These are phyloP conservation scores for Lamellibrachia luymesi DNA, from an alignment of 1,140 invertebrate genomes.

Conservation along the genomic window DNA sequence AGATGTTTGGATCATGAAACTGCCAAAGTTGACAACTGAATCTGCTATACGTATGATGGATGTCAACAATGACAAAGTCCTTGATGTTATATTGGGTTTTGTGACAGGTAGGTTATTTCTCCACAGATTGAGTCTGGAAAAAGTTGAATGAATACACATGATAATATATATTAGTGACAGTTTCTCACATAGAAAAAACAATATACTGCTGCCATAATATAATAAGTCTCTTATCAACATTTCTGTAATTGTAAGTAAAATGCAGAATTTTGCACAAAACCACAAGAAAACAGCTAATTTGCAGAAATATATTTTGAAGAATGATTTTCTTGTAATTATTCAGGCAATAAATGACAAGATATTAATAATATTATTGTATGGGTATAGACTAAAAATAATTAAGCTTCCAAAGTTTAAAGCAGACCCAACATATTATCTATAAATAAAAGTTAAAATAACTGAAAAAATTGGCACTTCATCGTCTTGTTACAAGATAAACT, in stretches of 20 bases:
- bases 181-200: neutral
- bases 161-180: neutral
- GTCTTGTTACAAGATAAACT: neutral
- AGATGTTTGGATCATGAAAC: slow-evolving; percentile 71
- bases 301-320: no score
- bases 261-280: neutral
- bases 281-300: slow-evolving; percentile 1
- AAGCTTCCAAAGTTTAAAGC: neutral
- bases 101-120: slow-evolving; percentile 67
- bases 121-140: neutral
- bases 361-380: neutral
- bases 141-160: neutral
- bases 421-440: neutral
- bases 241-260: neutral
- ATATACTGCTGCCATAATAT: neutral
- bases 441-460: neutral
- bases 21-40: slow-evolving; percentile 76
- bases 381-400: neutral
- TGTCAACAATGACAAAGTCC: slow-evolving; percentile 71
- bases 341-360: no score
- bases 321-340: no score
- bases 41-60: slow-evolving; percentile 72
- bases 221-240: neutral
- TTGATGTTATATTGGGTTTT: slow-evolving; percentile 78
- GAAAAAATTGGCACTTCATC: neutral